phyloP scores from a whole-genome alignment of 2,888 invertebrate species.

The Hypolimnas misippus region DNA sequence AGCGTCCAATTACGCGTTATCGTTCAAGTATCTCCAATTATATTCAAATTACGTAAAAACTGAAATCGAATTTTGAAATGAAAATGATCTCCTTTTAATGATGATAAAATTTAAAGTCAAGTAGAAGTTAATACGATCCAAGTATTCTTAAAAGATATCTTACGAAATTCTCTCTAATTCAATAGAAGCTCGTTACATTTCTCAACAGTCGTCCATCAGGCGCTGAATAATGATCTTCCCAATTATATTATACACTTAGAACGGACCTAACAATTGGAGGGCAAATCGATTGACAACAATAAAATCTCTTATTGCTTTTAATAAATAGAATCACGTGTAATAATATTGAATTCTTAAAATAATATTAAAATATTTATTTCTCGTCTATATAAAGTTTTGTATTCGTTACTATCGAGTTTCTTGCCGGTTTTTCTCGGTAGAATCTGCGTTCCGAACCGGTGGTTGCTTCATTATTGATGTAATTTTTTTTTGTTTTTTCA shows the following conservation, averaged over 20 bases:
- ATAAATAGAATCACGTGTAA: neutral
- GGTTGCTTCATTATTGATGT: too few species aligned
- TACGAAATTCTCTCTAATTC: conserved; percentile 27
- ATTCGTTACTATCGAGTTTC: too few species aligned
- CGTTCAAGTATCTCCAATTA: neutral
- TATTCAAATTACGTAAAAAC: neutral
- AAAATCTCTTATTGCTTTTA: neutral
- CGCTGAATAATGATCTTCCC: conserved; percentile 36
- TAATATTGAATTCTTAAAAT: neutral
- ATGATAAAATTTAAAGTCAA: conserved; percentile 5
- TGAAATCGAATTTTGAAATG: neutral
- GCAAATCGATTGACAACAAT: conserved; percentile 21
- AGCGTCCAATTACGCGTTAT: too few species aligned
- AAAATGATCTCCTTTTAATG: neutral
- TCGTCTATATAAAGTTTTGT: too few species aligned
- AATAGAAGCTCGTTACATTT: conserved; percentile 28
- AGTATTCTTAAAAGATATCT: conserved; percentile 20
- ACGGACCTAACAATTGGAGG: conserved; percentile 21
- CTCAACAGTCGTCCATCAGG: conserved; percentile 24
- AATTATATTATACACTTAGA: conserved; percentile 25
- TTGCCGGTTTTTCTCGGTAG: too few species aligned
- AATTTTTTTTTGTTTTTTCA: too few species aligned
- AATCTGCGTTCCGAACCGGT: too few species aligned
- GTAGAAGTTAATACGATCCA: conserved; percentile 12
- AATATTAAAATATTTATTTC: too few species aligned